phyloP scores from a whole-genome alignment of 2,888 invertebrate genomes.

The Amphimallon solstitiale region DNA sequence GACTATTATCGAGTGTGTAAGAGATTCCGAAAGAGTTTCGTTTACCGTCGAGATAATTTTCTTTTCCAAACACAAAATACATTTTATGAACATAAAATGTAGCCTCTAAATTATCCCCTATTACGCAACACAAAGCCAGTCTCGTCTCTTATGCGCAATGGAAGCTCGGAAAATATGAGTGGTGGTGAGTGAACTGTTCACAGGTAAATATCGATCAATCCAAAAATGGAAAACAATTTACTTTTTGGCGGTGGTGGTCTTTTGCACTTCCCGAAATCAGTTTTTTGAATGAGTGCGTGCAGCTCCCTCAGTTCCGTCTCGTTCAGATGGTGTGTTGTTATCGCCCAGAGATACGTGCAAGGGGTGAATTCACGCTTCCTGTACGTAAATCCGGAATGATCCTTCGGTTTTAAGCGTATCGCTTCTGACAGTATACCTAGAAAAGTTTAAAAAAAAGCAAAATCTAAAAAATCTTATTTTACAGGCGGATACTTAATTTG shows the following conservation, averaged over 20 bases:
- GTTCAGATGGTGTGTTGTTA: slow-evolving; percentile 69
- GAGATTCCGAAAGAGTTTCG: too few species aligned
- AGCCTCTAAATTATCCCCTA: slow-evolving; percentile 14
- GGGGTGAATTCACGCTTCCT: slow-evolving; percentile 63
- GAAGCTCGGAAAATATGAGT: slow-evolving; percentile 24
- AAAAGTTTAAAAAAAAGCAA: slow-evolving; percentile 15
- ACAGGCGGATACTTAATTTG: too few species aligned
- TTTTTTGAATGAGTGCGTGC: slow-evolving; percentile 43
- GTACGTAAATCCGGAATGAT: slow-evolving; percentile 75
- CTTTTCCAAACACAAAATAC: too few species aligned
- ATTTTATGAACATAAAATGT: neutral
- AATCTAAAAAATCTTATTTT: too few species aligned
- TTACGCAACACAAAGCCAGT: slow-evolving; percentile 12
- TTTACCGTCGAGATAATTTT: too few species aligned
- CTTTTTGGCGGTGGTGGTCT: slow-evolving; percentile 30
- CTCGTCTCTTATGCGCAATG: slow-evolving; percentile 10
- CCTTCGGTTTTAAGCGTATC: slow-evolving; percentile 69
- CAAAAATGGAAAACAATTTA: slow-evolving; percentile 34
- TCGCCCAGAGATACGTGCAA: slow-evolving; percentile 66
- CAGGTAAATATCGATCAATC: slow-evolving; percentile 30
- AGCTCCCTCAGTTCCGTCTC: slow-evolving; percentile 63
- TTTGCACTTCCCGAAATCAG: slow-evolving; percentile 45
- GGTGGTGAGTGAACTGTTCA: slow-evolving; percentile 14
- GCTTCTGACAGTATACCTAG: slow-evolving; percentile 72
- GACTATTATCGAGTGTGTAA: too few species aligned